phyloP scores from a whole-genome alignment of 2,797 vertebrate genomes.

The Acipenser ruthenus region DNA sequence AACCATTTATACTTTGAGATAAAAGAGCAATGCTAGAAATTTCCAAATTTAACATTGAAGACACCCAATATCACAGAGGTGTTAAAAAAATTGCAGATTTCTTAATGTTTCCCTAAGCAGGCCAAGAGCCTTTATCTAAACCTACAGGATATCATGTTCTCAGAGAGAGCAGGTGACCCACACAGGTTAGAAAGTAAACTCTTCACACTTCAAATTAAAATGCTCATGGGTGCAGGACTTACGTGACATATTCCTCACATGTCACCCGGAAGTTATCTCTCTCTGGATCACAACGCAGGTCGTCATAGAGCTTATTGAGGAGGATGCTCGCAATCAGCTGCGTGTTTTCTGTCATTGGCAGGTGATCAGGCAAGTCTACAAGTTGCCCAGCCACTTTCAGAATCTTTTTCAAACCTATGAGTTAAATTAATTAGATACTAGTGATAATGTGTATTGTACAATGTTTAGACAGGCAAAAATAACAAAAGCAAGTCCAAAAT shows the following conservation, averaged over 20 bases:
- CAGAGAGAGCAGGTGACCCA: too few relatives aligned
- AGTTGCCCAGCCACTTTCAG: slow-evolving; percentile 92
- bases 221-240: slow-evolving; percentile 27
- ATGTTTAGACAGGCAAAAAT: background rate
- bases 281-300: slow-evolving; percentile 85
- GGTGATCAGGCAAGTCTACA: slow-evolving; percentile 79
- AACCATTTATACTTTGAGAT: too few relatives aligned
- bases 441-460: background rate
- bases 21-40: too few relatives aligned
- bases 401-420: slow-evolving; percentile 85
- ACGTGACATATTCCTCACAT: slow-evolving; percentile 89
- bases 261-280: slow-evolving; percentile 77
- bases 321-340: slow-evolving; percentile 88
- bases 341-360: slow-evolving; percentile 86
- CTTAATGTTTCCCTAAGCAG: too few relatives aligned
- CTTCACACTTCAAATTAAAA: too few relatives aligned
- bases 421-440: background rate
- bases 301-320: slow-evolving; percentile 82
- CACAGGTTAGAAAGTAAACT: too few relatives aligned
- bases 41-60: too few relatives aligned
- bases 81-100: too few relatives aligned
- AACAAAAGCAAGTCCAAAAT: background rate
- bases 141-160: too few relatives aligned
- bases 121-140: too few relatives aligned
- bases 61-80: too few relatives aligned